Percentiles rank a stretch among this genome's conserved stretches.
Conservation (phyloP, 92 coral and sea anemone species). For the Desmophyllum pertusum region DNA sequence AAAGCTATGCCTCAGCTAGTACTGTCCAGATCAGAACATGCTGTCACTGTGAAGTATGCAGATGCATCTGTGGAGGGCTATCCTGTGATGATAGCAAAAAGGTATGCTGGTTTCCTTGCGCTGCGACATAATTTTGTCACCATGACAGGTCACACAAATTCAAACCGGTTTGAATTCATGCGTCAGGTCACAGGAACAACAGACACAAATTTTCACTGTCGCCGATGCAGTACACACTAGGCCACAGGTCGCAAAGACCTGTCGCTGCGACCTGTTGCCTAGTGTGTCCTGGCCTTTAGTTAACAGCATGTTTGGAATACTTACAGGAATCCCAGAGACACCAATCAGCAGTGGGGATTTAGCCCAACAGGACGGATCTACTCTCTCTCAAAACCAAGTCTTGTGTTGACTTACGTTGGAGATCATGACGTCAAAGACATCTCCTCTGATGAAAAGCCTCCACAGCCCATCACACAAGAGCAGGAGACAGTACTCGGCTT, state of each 20-base stretch:
- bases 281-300: not conserved
- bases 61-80: slow-evolving; percentile 69
- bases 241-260: too few relatives aligned
- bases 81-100: slow-evolving; percentile 74
- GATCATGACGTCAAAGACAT: slow-evolving; percentile 52
- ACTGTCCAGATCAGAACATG: slow-evolving; percentile 59
- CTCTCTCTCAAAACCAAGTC: slow-evolving; percentile 79
- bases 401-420: slow-evolving; percentile 70
- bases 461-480: slow-evolving; percentile 26
- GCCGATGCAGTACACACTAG: too few relatives aligned
- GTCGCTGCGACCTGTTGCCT: too few relatives aligned
- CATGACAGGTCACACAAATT: too few relatives aligned
- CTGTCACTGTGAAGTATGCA: slow-evolving; percentile 55
- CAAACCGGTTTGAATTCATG: too few relatives aligned
- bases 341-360: slow-evolving; percentile 87
- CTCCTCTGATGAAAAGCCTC: not conserved
- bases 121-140: too few relatives aligned
- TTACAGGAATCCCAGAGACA: slow-evolving; percentile 60
- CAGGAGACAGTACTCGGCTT: slow-evolving; percentile 38
- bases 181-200: too few relatives aligned
- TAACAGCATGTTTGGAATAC: not conserved
- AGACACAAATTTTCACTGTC: too few relatives aligned
- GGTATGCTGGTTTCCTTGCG: slow-evolving; percentile 66
- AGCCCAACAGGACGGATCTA: slow-evolving; percentile 91
- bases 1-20: slow-evolving; percentile 94